A percentile compares a stretch with the other conserved stretches of the same genome.
These are phyloP conservation scores for Parauchenoglanis ngamensis DNA, from an alignment of 2,797 vertebrate genomes.

Conservation along the genomic window DNA sequence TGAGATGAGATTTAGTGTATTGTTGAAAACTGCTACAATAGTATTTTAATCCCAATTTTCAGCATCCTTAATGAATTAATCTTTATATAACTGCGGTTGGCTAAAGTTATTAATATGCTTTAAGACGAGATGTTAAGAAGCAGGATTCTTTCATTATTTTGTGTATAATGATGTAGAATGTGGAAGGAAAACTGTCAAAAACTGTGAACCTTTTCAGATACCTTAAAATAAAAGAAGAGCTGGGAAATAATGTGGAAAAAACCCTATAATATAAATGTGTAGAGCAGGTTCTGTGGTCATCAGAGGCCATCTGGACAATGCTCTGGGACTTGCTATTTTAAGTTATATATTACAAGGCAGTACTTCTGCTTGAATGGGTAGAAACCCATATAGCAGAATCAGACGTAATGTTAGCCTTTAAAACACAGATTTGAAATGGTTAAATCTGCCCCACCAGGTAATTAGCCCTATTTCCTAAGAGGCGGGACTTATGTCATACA, in stretches of 20 bases:
- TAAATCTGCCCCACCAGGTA: neutral
- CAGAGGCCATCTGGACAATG: neutral
- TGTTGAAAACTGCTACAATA: neutral
- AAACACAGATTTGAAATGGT: neutral
- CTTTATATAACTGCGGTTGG: neutral
- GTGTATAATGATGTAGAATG: neutral
- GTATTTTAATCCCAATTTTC: neutral
- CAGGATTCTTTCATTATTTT: neutral
- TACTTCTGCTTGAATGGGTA: neutral
- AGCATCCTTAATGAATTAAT: neutral
- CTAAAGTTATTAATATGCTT: neutral
- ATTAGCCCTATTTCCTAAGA: neutral
- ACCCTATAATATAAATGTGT: neutral
- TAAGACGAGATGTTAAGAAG: neutral
- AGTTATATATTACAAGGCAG: neutral
- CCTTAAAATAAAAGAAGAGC: neutral
- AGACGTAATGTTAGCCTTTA: neutral
- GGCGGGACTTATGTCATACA: neutral
- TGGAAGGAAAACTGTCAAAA: neutral
- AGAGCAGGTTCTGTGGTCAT: neutral
- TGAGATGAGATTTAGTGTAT: neutral
- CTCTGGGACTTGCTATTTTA: neutral
- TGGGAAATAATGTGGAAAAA: neutral
- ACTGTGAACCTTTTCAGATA: neutral
- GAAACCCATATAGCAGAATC: neutral